These are phyloP conservation scores for Galagoides demidoff DNA, from an alignment of 2,797 vertebrate genomes.

Conservation along the genomic window DNA sequence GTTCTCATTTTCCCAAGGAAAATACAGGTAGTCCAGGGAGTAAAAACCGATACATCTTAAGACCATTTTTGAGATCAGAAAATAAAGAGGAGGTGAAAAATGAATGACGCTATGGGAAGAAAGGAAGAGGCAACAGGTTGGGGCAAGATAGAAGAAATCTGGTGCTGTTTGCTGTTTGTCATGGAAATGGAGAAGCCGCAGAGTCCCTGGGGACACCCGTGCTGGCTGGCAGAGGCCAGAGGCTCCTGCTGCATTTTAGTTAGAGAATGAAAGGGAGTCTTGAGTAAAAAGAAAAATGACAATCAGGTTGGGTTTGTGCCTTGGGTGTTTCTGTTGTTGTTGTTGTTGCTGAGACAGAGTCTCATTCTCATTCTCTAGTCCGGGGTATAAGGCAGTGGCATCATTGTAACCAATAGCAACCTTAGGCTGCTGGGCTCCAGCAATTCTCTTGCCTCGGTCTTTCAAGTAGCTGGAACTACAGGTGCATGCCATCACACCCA, in stretches of 20 bases:
- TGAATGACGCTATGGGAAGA: not conserved
- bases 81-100: not conserved
- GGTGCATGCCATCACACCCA: no score
- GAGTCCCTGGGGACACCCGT: not conserved
- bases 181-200: not conserved
- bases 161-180: not conserved
- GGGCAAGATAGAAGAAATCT: not conserved
- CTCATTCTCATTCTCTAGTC: no score
- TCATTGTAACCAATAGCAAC: no score
- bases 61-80: not conserved
- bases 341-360: no score
- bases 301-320: not conserved
- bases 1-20: slow-evolving; percentile 7
- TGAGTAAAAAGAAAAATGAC: not conserved
- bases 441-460: no score
- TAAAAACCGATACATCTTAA: not conserved
- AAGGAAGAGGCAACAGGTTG: not conserved
- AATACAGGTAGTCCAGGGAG: not conserved
- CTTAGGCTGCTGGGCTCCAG: no score
- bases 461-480: no score
- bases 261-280: not conserved
- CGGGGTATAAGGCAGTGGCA: no score
- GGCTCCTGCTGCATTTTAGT: not conserved
- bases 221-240: not conserved
- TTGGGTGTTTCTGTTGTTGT: not conserved